A percentile compares a stretch with the other conserved stretches of the same genome.
phyloP scores from a whole-genome alignment of 2,888 invertebrate genomes.

The Cryptophagus acutangulus region DNA sequence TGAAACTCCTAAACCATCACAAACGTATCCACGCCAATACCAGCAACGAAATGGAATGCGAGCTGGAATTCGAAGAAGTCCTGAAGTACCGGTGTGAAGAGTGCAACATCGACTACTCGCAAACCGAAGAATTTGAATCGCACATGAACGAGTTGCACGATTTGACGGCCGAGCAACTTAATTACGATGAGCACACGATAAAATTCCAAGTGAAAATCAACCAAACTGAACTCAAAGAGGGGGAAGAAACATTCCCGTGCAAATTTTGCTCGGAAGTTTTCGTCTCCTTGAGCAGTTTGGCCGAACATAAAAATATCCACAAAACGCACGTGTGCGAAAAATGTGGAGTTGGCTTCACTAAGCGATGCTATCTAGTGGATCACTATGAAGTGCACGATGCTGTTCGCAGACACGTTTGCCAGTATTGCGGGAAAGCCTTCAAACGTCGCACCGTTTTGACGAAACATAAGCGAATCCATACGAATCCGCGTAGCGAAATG shows the following conservation, averaged over 20 bases:
- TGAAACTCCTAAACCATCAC: no score
- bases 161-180: not conserved
- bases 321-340: conserved; percentile 27
- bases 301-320: conserved; percentile 21
- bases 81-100: not conserved
- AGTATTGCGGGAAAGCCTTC: conserved; percentile 34
- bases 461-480: conserved; percentile 33
- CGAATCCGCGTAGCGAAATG: conserved; percentile 31
- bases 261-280: conserved; percentile 16
- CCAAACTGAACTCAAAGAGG: not conserved
- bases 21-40: no score
- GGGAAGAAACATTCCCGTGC: conserved; percentile 1
- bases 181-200: not conserved
- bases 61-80: not conserved
- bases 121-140: not conserved
- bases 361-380: conserved; percentile 26
- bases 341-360: conserved; percentile 26
- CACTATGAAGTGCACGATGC: conserved; percentile 28
- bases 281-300: conserved; percentile 11
- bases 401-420: conserved; percentile 29
- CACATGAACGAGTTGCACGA: conserved; percentile 1
- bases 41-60: not conserved
- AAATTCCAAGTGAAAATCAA: not conserved
- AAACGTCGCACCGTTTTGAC: conserved; percentile 32
- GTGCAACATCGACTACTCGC: not conserved